Conservation (phyloP, 2,888 invertebrate genomes). For the Margaritifera margaritifera region DNA sequence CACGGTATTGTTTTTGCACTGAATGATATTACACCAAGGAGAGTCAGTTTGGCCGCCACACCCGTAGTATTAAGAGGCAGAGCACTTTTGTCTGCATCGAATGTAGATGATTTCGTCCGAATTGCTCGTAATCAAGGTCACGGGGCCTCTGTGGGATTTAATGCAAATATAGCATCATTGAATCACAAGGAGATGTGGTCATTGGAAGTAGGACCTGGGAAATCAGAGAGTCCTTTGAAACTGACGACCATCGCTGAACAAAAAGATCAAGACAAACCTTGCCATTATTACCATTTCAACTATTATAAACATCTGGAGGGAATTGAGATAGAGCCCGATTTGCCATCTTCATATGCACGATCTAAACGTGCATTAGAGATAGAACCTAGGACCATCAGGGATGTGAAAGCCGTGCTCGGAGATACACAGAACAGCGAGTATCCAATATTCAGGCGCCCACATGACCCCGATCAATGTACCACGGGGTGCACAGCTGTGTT, state of each 20-base stretch:
- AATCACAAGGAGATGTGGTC: constrained; percentile 5
- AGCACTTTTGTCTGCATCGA: constrained; percentile 1
- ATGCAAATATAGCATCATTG: neutral
- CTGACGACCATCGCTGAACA: neutral
- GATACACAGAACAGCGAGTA: too few relatives aligned
- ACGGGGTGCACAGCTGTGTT: too few relatives aligned
- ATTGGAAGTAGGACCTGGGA: constrained; percentile 1
- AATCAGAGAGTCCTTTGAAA: neutral
- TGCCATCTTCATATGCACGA: too few relatives aligned
- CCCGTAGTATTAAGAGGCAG: neutral
- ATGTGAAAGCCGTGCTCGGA: too few relatives aligned
- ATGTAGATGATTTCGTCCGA: neutral
- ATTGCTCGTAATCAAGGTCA: neutral
- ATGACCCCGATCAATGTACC: too few relatives aligned
- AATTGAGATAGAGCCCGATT: neutral
- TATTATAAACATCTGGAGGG: neutral
- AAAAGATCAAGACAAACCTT: neutral
- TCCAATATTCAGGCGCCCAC: too few relatives aligned
- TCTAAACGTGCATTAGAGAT: too few relatives aligned
- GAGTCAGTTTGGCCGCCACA: neutral
- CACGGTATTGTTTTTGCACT: constrained; percentile 1
- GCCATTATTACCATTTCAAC: constrained; percentile 3
- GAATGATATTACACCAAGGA: neutral
- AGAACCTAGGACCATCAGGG: too few relatives aligned
- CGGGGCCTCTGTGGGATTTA: neutral